phyloP scores from a whole-genome alignment of 2,113 vertebrate genomes.

The Heterotilapia buettikoferi region DNA sequence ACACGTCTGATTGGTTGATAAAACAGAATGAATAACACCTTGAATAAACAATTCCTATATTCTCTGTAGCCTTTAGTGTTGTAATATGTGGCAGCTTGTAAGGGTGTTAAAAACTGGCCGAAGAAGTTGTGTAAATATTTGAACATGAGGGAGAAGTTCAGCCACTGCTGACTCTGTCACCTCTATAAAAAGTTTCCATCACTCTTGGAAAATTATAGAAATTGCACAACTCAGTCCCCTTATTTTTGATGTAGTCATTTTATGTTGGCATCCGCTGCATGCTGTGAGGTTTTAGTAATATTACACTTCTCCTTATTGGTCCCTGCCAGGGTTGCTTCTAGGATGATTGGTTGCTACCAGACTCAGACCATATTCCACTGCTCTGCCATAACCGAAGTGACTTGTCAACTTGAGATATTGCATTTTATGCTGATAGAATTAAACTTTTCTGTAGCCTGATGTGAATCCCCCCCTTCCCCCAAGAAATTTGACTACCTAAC shows the following conservation, averaged over 20 bases:
- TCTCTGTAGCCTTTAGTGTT: neutral
- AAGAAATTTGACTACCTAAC: neutral
- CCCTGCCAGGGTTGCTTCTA: neutral
- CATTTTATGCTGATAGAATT: no score
- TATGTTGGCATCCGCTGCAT: neutral
- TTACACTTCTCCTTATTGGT: neutral
- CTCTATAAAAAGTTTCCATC: neutral
- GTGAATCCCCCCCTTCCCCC: neutral
- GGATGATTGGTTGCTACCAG: neutral
- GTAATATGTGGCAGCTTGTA: neutral
- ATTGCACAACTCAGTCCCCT: neutral
- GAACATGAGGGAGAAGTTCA: neutral
- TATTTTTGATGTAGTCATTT: neutral
- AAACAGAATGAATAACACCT: neutral
- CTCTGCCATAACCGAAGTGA: neutral
- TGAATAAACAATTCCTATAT: neutral
- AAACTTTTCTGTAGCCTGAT: no score
- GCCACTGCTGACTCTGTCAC: neutral
- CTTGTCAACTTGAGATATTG: neutral
- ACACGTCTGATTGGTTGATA: neutral
- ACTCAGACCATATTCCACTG: neutral
- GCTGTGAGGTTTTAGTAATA: neutral
- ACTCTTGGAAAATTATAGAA: neutral
- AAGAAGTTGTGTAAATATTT: neutral
- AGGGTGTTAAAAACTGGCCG: rapidly evolving